Evolutionary conservation across 2,113 vertebrate species (phyloP).

Genomic region (Archocentrus centrarchus): DNA sequence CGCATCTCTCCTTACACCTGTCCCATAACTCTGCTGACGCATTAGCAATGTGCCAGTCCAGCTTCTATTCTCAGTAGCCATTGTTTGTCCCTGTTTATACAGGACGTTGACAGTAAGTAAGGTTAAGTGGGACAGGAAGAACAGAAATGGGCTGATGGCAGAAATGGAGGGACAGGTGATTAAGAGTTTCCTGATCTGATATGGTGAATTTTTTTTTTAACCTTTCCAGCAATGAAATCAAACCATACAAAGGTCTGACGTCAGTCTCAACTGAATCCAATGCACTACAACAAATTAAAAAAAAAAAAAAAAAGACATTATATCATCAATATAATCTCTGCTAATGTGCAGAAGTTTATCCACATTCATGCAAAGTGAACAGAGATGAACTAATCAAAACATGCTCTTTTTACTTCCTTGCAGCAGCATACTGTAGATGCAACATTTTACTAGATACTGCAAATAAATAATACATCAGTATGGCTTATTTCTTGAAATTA

Average conservation of each 20-base stretch:
- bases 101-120: slow-evolving; percentile 57
- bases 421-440: not conserved
- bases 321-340: not conserved
- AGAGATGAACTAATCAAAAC: not conserved
- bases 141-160: not conserved
- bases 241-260: not conserved
- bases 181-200: slow-evolving; percentile 46
- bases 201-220: slow-evolving; percentile 13
- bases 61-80: slow-evolving; percentile 64
- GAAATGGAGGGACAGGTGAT: not conserved
- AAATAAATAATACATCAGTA: slow-evolving; percentile 20
- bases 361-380: not conserved
- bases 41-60: slow-evolving; percentile 43
- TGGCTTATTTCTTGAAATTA: not conserved
- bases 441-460: not conserved
- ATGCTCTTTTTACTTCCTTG: not conserved
- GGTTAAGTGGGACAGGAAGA: slow-evolving; percentile 40
- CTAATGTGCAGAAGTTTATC: not conserved
- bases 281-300: not conserved
- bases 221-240: no score
- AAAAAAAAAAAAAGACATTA: not conserved
- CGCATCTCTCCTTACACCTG: slow-evolving; percentile 55
- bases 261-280: not conserved
- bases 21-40: slow-evolving; percentile 59
- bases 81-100: slow-evolving; percentile 57